A percentile compares a stretch with the other conserved stretches of the same genome.
Evolutionary conservation across 2,797 vertebrate species (phyloP).

Genomic region (Pipistrellus pygmaeus): DNA sequence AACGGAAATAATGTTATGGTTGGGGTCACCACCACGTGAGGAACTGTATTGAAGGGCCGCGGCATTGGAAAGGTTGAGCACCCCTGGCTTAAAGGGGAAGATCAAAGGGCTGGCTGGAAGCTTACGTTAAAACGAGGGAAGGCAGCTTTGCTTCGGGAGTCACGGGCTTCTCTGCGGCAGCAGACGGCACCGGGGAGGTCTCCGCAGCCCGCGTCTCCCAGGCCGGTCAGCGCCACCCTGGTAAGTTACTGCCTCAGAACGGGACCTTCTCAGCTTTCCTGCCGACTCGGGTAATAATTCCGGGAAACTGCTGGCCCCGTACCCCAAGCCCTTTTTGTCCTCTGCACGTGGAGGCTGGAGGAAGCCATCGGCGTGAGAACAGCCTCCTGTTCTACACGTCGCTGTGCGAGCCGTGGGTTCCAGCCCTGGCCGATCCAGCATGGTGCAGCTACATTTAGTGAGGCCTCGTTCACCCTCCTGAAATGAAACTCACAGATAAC

Average conservation of each 20-base stretch:
- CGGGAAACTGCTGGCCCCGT: neutral
- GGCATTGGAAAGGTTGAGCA: no score
- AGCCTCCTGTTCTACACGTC: no score
- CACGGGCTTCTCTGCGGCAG: neutral
- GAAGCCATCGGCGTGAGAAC: neutral
- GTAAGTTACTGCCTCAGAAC: neutral
- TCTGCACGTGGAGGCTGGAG: neutral
- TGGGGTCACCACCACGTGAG: no score
- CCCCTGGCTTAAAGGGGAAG: neutral
- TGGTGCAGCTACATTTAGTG: neutral
- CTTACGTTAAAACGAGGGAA: no score
- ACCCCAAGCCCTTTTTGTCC: neutral
- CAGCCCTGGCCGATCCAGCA: fast-evolving
- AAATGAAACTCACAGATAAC: neutral
- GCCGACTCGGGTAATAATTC: neutral
- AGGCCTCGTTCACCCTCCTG: neutral
- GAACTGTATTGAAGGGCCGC: no score
- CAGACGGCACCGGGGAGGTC: neutral
- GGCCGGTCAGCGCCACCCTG: neutral
- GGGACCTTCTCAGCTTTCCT: neutral
- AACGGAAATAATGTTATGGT: no score
- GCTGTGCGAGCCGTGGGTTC: neutral
- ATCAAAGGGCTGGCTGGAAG: neutral
- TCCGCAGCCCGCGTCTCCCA: neutral
- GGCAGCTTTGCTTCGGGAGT: neutral